Evolutionary conservation across 2,113 vertebrate genomes (phyloP), one percentile per base, ranked within the genome.

Genomic region (Halcyon senegalensis): DNA sequence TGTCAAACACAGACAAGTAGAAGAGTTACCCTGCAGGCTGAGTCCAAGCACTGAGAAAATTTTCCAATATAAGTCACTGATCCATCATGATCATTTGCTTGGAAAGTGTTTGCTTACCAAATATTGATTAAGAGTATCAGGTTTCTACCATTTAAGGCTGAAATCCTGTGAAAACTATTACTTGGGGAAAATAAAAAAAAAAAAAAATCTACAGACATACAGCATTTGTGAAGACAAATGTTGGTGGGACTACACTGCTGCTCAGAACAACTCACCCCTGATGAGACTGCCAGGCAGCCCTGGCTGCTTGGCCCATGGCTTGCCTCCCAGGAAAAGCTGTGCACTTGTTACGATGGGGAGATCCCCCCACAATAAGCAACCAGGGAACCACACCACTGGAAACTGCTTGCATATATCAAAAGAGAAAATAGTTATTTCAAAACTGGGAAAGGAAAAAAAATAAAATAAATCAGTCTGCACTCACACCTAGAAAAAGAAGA

Each of bases 41-140:
- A 31, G 15, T 48, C 31, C 64, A n/a, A 62, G 60, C 14, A 3
- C 0, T 31, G 10, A 5, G 19, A 88, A 73, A 15, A 37, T 59
- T 62, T 87, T 84, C n/a, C 31, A 48, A 5, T 33, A 84, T 25
- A 51, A 69, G 43, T 13, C 27, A 44, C 9, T 53, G n/a, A 84
- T 16, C 35, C 20, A 51, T n/a, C 0, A 0, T 7, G 43, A 27
- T 11, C 0, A 39, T 39, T 73, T 43, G 0, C 13, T 62, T 62
- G 21, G 55, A 43, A 80, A 55, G 27, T 1, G 8, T 12, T 70
- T 63, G 8, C n/a, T 84, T 92, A 66, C 55, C 56, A 84, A 50
- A 81, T 28, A 30, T 23, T 76, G 11, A 48, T 48, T 64, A 41
- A 67, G 89, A 84, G 75, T 24, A 46, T 2, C 27, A 37, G 8